These are phyloP conservation scores for Irena cyanogastra DNA, from an alignment of 2,113 vertebrate species.

Conservation along the genomic window DNA sequence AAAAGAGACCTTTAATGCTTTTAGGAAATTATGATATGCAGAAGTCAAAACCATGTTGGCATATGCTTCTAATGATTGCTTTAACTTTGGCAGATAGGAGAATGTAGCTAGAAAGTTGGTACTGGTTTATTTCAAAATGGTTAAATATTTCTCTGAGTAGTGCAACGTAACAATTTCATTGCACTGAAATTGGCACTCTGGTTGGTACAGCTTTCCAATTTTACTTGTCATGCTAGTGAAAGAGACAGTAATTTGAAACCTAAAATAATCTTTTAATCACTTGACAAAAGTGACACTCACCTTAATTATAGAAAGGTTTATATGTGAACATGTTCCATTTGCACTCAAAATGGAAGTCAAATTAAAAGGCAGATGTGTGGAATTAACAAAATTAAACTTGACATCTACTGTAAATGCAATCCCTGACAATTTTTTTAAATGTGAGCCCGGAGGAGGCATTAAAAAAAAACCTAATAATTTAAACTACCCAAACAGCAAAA, in stretches of 20 bases:
- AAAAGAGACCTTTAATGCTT: neutral
- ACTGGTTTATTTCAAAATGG: neutral
- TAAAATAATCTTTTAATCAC: constrained; percentile 45
- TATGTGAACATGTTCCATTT: neutral
- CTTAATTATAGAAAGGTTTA: constrained; percentile 34
- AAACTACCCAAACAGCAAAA: neutral
- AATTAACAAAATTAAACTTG: constrained; percentile 49
- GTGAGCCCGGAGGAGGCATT: neutral
- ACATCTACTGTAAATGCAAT: neutral
- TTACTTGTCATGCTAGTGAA: constrained; percentile 27
- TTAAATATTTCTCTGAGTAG: neutral
- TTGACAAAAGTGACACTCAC: constrained; percentile 43
- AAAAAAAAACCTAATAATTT: neutral
- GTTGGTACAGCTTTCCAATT: constrained; percentile 22
- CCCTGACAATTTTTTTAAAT: neutral
- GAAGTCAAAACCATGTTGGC: neutral
- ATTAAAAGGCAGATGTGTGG: constrained; percentile 26
- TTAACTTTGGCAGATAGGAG: neutral
- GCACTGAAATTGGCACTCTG: neutral
- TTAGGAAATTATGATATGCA: neutral
- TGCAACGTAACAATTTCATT: neutral
- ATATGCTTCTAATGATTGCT: neutral
- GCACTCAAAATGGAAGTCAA: constrained; percentile 21
- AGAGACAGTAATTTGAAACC: constrained; percentile 40
- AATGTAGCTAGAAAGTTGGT: neutral